These are phyloP conservation scores for Rhopilema esculentum DNA, from an alignment of 30 jellyfish, hydroid and myxozoan genomes.

Conservation along the genomic window DNA sequence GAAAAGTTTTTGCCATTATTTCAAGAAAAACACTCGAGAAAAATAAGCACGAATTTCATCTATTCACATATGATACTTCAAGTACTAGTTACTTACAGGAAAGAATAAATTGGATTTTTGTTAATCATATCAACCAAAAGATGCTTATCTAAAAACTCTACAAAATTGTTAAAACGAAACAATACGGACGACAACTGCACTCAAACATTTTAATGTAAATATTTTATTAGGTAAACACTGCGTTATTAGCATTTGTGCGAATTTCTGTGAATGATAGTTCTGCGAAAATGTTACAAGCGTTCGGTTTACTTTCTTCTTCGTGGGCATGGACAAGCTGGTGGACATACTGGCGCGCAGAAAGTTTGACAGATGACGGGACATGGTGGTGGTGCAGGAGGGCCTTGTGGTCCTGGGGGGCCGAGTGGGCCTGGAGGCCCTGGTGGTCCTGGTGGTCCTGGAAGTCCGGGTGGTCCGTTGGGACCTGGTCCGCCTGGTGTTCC, in stretches of 20 bases:
- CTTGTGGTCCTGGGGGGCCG: slow-evolving; percentile 94
- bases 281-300: background rate
- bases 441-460: slow-evolving; percentile 84
- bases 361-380: slow-evolving; percentile 86
- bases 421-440: slow-evolving; percentile 99
- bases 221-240: too few species aligned
- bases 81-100: background rate
- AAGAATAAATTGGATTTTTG: background rate
- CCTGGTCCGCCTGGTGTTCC: slow-evolving; percentile 97
- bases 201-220: too few species aligned
- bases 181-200: too few species aligned
- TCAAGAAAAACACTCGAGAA: background rate
- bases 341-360: slow-evolving; percentile 93
- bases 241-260: too few species aligned
- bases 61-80: background rate
- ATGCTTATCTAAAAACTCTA: background rate
- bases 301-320: slow-evolving; percentile 8
- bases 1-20: background rate
- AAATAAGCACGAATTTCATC: background rate
- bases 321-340: slow-evolving; percentile 69
- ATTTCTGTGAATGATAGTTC: background rate
- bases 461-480: slow-evolving; percentile 80
- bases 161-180: background rate
- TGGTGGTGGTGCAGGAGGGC: slow-evolving; percentile 88
- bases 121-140: background rate